A percentile compares a stretch with the other conserved stretches of the same genome.
Conservation (phyloP, 2,797 vertebrate genomes). For the Sebastes flavidus region DNA sequence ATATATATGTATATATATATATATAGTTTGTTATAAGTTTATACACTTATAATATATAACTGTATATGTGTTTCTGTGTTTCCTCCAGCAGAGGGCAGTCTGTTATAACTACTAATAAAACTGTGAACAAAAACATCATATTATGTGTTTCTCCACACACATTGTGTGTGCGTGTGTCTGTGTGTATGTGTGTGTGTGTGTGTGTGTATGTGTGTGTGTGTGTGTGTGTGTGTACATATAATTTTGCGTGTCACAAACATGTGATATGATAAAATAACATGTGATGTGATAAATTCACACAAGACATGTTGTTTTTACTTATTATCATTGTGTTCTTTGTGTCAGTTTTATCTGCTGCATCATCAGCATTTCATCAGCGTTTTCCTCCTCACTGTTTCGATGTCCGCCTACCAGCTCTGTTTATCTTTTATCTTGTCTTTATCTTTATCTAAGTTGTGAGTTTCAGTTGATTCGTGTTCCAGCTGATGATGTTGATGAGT, state of each 20-base stretch:
- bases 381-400: background rate
- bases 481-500: background rate
- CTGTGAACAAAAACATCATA: background rate
- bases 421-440: background rate
- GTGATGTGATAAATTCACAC: too few species aligned
- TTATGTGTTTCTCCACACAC: background rate
- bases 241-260: background rate
- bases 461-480: background rate
- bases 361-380: background rate
- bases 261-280: background rate
- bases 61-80: background rate
- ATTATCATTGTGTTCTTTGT: background rate
- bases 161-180: background rate
- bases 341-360: background rate
- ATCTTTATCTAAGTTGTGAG: background rate
- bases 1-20: too few species aligned
- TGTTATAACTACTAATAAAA: background rate
- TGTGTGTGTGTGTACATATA: too few species aligned
- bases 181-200: background rate
- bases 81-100: constrained; percentile 28
- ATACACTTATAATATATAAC: too few species aligned
- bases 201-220: too few species aligned
- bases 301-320: background rate
- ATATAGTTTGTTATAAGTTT: too few species aligned
- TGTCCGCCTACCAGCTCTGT: background rate